phyloP scores from a whole-genome alignment of 2,797 vertebrate species.

The Tokudaia muenninki region DNA sequence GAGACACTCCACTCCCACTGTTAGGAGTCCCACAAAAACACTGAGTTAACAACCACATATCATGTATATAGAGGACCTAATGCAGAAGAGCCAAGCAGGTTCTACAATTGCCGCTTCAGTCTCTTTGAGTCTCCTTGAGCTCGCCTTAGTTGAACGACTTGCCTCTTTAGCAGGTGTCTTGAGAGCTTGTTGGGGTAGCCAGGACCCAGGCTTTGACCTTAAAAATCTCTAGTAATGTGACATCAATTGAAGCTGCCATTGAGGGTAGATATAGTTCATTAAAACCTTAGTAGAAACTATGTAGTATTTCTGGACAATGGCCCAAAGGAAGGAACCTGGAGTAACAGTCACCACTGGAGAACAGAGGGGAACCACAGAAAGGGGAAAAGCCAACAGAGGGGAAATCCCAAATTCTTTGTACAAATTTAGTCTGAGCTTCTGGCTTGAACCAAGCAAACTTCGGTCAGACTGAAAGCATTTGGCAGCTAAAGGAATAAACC shows the following conservation, averaged over 20 bases:
- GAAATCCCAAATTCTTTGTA: constrained; percentile 14
- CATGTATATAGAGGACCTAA: not conserved
- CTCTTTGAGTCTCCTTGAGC: not conserved
- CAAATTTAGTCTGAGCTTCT: not conserved
- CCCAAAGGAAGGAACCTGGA: not conserved
- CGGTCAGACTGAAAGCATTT: not conserved
- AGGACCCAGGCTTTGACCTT: not conserved
- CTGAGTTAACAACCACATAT: not conserved
- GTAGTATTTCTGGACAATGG: not conserved
- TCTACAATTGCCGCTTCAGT: not conserved
- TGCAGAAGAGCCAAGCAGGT: not conserved
- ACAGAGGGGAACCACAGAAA: not conserved
- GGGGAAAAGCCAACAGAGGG: not conserved
- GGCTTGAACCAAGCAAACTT: not conserved
- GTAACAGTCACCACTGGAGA: not conserved
- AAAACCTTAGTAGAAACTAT: not conserved
- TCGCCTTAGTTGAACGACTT: not conserved
- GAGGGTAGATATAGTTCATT: not conserved
- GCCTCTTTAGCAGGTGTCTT: not conserved
- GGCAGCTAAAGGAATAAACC: not conserved
- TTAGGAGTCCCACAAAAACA: not conserved
- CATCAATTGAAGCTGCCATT: not conserved
- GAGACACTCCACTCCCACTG: not conserved
- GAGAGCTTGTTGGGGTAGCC: not conserved
- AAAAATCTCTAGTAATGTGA: not conserved